Percentiles rank a stretch among this genome's conserved stretches.
Conservation (phyloP, 1,140 invertebrate species). For the Nebria ingens region DNA sequence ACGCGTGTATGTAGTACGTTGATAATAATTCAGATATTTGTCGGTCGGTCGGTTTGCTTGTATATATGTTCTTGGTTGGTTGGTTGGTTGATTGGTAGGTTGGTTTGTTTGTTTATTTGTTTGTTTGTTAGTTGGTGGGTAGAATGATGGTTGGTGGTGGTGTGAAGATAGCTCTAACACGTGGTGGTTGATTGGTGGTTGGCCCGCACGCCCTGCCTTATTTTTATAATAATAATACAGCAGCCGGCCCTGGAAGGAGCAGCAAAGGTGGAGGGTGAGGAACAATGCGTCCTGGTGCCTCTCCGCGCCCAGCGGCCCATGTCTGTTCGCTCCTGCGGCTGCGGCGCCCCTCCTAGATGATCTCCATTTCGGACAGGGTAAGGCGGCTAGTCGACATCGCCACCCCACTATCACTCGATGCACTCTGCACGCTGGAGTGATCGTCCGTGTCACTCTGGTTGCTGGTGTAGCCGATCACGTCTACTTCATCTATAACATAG, state of each 20-base stretch:
- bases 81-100: background rate
- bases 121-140: background rate
- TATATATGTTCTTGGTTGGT: background rate
- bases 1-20: background rate
- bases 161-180: no score
- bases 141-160: no score
- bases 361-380: conserved; percentile 40
- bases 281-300: background rate
- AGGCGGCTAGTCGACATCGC: conserved; percentile 61
- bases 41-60: background rate
- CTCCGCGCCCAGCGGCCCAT: background rate
- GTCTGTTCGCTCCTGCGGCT: conserved; percentile 14
- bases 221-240: background rate
- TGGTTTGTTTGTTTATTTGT: background rate
- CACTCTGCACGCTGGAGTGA: conserved; percentile 64
- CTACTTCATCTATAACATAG: conserved; percentile 69
- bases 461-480: conserved; percentile 77
- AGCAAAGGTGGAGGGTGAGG: background rate
- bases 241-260: background rate
- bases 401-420: conserved; percentile 66
- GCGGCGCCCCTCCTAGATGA: conserved; percentile 17
- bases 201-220: background rate
- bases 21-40: background rate
- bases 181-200: no score
- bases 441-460: conserved; percentile 79